A percentile compares a stretch with the other conserved stretches of the same genome.
These are phyloP conservation scores for Adineta ricciae DNA, from an alignment of 2,888 invertebrate genomes.

Conservation along the genomic window DNA sequence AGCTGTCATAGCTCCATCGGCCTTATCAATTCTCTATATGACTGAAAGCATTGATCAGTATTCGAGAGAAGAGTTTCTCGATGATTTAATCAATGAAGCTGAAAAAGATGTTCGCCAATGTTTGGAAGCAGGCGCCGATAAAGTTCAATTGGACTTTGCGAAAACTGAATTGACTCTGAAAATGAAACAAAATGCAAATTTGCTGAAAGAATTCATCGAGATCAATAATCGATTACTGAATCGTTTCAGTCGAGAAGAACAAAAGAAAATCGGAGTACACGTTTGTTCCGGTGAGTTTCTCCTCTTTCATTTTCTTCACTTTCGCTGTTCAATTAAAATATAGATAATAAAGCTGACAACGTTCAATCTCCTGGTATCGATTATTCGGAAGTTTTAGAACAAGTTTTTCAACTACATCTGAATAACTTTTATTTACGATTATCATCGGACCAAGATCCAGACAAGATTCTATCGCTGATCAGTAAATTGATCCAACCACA, in stretches of 20 bases:
- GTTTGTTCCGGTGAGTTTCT: background rate
- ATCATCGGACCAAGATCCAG: background rate
- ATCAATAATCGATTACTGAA: conserved; percentile 1
- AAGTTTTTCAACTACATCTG: background rate
- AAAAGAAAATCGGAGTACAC: background rate
- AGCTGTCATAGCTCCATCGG: conserved; percentile 19
- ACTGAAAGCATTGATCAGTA: background rate
- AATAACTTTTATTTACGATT: background rate
- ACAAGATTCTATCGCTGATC: background rate
- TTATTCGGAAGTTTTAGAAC: background rate
- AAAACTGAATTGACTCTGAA: background rate
- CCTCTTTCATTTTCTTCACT: no score
- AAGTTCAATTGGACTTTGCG: background rate
- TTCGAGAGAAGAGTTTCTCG: background rate
- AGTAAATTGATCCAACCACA: background rate
- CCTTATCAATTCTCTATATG: background rate
- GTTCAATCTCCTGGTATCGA: background rate
- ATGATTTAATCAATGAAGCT: background rate
- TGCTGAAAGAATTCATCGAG: background rate
- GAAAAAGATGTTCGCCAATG: conserved; percentile 6
- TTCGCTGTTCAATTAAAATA: no score
- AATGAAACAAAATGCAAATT: background rate
- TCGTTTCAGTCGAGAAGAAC: background rate
- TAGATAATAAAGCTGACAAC: background rate
- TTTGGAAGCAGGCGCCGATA: background rate